Percentiles rank a stretch among this genome's conserved stretches.
phyloP scores from a whole-genome alignment of 2,888 invertebrate genomes.

The Drosophila neonasuta region DNA sequence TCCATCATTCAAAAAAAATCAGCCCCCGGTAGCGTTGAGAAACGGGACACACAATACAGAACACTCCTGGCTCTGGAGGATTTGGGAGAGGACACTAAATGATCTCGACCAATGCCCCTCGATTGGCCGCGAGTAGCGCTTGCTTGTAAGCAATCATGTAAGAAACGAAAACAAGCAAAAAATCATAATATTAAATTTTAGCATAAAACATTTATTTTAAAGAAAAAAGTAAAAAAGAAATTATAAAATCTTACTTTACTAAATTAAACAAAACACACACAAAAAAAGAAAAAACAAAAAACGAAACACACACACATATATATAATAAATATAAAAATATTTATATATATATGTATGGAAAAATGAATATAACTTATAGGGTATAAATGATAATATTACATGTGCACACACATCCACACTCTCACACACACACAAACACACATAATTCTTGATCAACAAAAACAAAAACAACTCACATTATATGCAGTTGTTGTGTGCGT shows the following conservation, averaged over 20 bases:
- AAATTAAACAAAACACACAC: conserved; percentile 55
- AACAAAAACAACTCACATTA: conserved; percentile 21
- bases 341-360: conserved; percentile 38
- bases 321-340: conserved; percentile 30
- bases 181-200: conserved; percentile 63
- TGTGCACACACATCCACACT: conserved; percentile 40
- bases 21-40: conserved; percentile 3
- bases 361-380: conserved; percentile 54
- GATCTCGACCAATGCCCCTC: conserved; percentile 4
- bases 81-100: conserved; percentile 5
- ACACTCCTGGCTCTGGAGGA: neutral
- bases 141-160: conserved; percentile 49
- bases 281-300: conserved; percentile 22
- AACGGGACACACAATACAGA: conserved; percentile 17
- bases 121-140: conserved; percentile 6
- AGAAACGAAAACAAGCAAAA: conserved; percentile 50
- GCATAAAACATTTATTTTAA: conserved; percentile 67
- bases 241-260: conserved; percentile 75
- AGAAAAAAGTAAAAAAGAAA: conserved; percentile 61
- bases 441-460: conserved; percentile 27
- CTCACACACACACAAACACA: conserved; percentile 19
- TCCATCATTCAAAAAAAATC: conserved; percentile 6
- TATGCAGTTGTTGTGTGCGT: conserved; percentile 41
- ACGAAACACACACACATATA: conserved; percentile 42
- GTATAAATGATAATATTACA: conserved; percentile 29